Evolutionary conservation across 1,140 invertebrate genomes (phyloP), one percentile per base, ranked within the genome.

Genomic region (Drosophila novamexicana): DNA sequence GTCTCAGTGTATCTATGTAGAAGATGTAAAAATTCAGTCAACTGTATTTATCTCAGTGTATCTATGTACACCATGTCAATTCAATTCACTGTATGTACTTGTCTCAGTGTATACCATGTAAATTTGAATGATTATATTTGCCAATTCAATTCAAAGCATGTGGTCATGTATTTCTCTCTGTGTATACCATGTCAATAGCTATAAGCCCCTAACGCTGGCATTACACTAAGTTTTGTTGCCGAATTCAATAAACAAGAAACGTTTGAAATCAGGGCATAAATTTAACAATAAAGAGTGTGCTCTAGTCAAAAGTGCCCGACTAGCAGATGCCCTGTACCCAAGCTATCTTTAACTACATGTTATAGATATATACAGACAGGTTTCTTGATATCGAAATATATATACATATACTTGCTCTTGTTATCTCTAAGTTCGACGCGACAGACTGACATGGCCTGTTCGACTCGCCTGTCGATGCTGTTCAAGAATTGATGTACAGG

Each of bases 161-260:
- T 39, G 8, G 22, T 5, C n/a, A n/a, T 14, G 40, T 22, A 47
- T 42, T 12, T 42, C 10, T 42, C 40, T 29, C 44, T 45, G 14
- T 34, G 36, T 50, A 57, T 42, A 57, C 54, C 22, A 49, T 29
- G 47, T 52, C 45, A 68, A 42, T 68, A 61, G 56, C 57, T 59
- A 10, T 68, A 62, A 62, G 45, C n/a, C 12, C 37, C 6, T 8
- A 29, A 42, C 18, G 36, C 29, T 42, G n/a, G n/a, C 22, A 61
- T 49, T 39, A 53, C 8, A 3, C n/a, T 16, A 10, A 37, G 18
- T 22, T 49, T 10, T 37, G 50, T 47, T 42, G n/a, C 18, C 56
- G 56, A 34, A 45, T 44, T 59, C 29, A 59, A 59, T 47, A 34
- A 64, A 47, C 0, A 18, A 18, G 1, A 18, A 50, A 37, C 50